Conservation (phyloP, 2,888 invertebrate genomes). For the Eilema depressum region DNA sequence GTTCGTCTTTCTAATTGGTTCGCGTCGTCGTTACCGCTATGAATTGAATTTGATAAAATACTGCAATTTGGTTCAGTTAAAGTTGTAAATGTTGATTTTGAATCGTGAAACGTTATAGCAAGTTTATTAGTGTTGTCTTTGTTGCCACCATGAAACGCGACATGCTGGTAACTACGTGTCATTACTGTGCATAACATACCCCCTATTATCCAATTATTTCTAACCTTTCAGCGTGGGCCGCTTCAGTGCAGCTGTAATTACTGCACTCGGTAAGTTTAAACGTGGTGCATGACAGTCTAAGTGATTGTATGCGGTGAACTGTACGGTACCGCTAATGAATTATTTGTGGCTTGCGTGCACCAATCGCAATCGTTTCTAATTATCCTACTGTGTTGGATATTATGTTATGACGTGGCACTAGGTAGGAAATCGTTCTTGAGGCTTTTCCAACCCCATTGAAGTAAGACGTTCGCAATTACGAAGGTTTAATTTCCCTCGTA, state of each 20-base stretch:
- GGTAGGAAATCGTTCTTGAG: conserved; percentile 41
- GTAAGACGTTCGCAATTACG: conserved; percentile 46
- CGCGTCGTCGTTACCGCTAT: conserved; percentile 75
- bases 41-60: conserved; percentile 73
- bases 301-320: conserved; percentile 79
- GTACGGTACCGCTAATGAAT: conserved; percentile 77
- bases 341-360: conserved; percentile 83
- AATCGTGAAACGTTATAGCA: conserved; percentile 17
- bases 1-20: conserved; percentile 84
- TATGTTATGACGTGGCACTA: conserved; percentile 64
- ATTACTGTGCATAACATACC: conserved; percentile 77
- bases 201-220: conserved; percentile 85
- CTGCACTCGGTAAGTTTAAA: conserved; percentile 76
- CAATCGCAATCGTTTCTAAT: conserved; percentile 70
- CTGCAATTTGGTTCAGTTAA: conserved; percentile 39
- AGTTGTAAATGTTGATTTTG: conserved; percentile 29
- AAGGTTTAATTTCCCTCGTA: conserved; percentile 24
- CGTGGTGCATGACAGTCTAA: conserved; percentile 83
- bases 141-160: conserved; percentile 55
- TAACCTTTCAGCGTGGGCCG: conserved; percentile 81
- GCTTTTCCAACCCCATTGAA: conserved; percentile 36
- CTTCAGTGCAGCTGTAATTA: conserved; percentile 74
- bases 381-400: conserved; percentile 60
- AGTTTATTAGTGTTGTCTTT: conserved; percentile 39
- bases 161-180: conserved; percentile 70